These are phyloP conservation scores for Notodonta dromedarius DNA, from an alignment of 2,888 invertebrate species.

Conservation along the genomic window DNA sequence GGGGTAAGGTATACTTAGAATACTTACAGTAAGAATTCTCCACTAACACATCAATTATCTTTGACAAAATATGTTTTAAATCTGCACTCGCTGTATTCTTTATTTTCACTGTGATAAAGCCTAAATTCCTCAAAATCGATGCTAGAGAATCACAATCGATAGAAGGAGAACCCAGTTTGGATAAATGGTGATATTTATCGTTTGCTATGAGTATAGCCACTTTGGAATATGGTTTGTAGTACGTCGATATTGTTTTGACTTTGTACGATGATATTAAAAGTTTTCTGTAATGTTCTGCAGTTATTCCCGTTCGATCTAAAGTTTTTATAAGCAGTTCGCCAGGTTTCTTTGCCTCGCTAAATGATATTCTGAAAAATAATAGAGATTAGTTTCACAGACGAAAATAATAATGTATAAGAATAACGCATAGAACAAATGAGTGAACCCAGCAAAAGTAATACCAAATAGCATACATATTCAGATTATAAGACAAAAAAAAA, in stretches of 20 bases:
- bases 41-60: slow-evolving; percentile 58
- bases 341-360: slow-evolving; percentile 53
- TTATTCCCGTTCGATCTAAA: slow-evolving; percentile 62
- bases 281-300: slow-evolving; percentile 52
- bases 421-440: too few species aligned
- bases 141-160: slow-evolving; percentile 72
- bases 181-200: slow-evolving; percentile 66
- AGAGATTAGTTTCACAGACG: background rate
- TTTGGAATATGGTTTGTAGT: slow-evolving; percentile 67
- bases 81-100: slow-evolving; percentile 57
- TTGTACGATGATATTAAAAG: slow-evolving; percentile 43
- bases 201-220: slow-evolving; percentile 76
- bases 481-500: background rate
- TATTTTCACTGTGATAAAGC: slow-evolving; percentile 66
- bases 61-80: slow-evolving; percentile 54
- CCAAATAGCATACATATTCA: too few species aligned
- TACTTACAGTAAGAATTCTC: slow-evolving; percentile 77
- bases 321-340: slow-evolving; percentile 67
- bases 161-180: slow-evolving; percentile 71
- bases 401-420: too few species aligned
- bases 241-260: slow-evolving; percentile 55
- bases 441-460: too few species aligned
- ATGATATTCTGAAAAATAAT: slow-evolving; percentile 53
- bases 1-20: too few species aligned
- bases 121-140: slow-evolving; percentile 59